Conservation (phyloP, 1,140 invertebrate genomes). For the Drosophila malerkotliana region DNA sequence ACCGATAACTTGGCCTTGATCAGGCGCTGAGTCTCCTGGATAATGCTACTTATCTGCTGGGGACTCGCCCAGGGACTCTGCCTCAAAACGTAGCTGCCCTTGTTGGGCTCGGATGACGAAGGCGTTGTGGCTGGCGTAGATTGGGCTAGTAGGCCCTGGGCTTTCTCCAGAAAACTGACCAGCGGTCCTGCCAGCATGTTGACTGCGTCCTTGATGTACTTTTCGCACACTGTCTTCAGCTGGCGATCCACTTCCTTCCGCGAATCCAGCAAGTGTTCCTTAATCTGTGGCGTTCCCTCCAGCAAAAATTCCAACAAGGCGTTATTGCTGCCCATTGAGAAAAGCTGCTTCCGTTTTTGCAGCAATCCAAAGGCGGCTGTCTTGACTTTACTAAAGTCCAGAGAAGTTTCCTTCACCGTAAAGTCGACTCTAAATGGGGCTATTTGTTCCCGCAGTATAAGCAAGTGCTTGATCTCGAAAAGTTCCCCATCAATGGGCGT, state of each 20-base stretch:
- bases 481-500: conserved; percentile 95
- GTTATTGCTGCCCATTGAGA: conserved; percentile 95
- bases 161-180: conserved; percentile 90
- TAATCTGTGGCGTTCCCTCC: conserved; percentile 95
- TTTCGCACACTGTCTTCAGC: conserved; percentile 95
- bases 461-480: conserved; percentile 98
- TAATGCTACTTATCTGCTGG: conserved; percentile 86
- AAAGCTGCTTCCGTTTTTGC: conserved; percentile 93
- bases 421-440: conserved; percentile 99
- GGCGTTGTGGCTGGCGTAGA: conserved; percentile 11
- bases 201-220: conserved; percentile 93
- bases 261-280: conserved; percentile 95
- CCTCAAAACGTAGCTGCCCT: conserved; percentile 69
- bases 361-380: conserved; percentile 93
- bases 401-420: conserved; percentile 94
- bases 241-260: conserved; percentile 97
- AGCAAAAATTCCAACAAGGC: conserved; percentile 95
- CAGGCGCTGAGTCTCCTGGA: conserved; percentile 88
- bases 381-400: conserved; percentile 96
- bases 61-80: conserved; percentile 85
- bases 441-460: conserved; percentile 98
- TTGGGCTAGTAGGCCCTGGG: conserved; percentile 81
- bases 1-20: conserved; percentile 92
- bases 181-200: conserved; percentile 90
- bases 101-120: conserved; percentile 29